phyloP scores from a whole-genome alignment of 1,140 invertebrate genomes.

The Drosophila pseudoobscura region DNA sequence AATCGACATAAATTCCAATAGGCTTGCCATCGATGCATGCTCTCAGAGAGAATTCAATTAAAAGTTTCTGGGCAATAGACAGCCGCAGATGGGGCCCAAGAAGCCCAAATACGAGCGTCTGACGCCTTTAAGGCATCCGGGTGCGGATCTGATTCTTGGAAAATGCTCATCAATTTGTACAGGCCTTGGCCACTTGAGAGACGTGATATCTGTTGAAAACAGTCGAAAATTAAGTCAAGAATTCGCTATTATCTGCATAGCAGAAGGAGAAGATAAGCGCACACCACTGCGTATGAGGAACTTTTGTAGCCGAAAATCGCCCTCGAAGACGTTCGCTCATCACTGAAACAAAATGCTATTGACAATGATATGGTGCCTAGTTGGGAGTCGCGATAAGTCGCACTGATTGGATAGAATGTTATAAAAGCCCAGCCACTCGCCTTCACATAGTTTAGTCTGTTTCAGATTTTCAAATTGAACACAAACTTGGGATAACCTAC shows the following conservation, averaged over 20 bases:
- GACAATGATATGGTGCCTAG: slow-evolving; percentile 39
- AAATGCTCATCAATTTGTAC: slow-evolving; percentile 35
- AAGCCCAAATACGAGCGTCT: not conserved
- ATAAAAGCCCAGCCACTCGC: slow-evolving; percentile 47
- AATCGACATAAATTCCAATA: slow-evolving; percentile 80
- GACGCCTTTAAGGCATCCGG: slow-evolving; percentile 6
- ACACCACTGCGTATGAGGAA: slow-evolving; percentile 35
- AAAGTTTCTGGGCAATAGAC: slow-evolving; percentile 56
- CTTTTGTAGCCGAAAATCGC: slow-evolving; percentile 25
- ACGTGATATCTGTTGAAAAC: slow-evolving; percentile 25
- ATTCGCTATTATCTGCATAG: slow-evolving; percentile 37
- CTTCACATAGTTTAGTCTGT: slow-evolving; percentile 52
- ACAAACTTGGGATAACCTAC: slow-evolving; percentile 6
- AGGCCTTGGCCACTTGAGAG: slow-evolving; percentile 36
- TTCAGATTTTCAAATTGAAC: slow-evolving; percentile 25
- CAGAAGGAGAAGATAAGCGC: slow-evolving; percentile 52
- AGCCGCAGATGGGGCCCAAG: slow-evolving; percentile 23
- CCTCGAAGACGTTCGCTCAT: slow-evolving; percentile 40
- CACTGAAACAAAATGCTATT: slow-evolving; percentile 38
- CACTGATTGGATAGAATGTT: slow-evolving; percentile 36
- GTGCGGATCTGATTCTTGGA: slow-evolving; percentile 28
- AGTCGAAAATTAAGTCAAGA: slow-evolving; percentile 47
- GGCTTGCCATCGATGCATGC: slow-evolving; percentile 54
- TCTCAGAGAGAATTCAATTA: slow-evolving; percentile 68
- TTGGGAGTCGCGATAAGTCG: slow-evolving; percentile 39